Evolutionary conservation across 2,113 vertebrate species (phyloP).

Genomic region (Rallus limicola): DNA sequence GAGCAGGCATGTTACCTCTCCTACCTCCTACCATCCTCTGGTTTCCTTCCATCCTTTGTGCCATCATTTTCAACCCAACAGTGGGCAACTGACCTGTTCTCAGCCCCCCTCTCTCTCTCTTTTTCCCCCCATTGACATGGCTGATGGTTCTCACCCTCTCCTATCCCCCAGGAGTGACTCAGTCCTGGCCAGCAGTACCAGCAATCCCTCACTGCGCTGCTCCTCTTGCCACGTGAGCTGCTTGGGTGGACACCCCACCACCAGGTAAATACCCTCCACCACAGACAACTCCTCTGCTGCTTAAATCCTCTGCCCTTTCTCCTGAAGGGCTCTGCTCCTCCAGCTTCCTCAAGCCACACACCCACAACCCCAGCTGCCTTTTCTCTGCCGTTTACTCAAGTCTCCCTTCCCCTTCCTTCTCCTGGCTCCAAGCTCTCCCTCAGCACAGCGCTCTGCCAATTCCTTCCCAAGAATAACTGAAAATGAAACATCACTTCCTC

Average conservation of each 20-base stretch:
- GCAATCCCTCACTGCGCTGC: background rate
- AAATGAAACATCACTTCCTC: background rate
- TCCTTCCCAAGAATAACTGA: background rate
- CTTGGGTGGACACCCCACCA: background rate
- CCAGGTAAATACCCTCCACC: background rate
- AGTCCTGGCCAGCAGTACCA: background rate
- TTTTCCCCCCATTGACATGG: accelerated
- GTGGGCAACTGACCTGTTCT: background rate
- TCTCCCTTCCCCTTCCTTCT: background rate
- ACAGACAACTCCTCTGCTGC: background rate
- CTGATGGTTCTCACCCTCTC: background rate
- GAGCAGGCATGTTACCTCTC: background rate
- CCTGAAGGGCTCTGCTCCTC: background rate
- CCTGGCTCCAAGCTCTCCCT: background rate
- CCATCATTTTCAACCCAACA: background rate
- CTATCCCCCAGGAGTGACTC: background rate
- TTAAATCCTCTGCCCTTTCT: background rate
- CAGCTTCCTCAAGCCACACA: background rate
- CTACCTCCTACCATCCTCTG: background rate
- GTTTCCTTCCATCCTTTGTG: background rate
- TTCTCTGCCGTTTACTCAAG: background rate
- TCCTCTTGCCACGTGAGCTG: accelerated
- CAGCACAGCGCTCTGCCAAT: background rate
- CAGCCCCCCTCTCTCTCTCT: background rate
- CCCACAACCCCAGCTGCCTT: background rate